A percentile compares a stretch with the other conserved stretches of the same genome.
These are phyloP conservation scores for Terrapene triunguis DNA, from an alignment of 2,113 vertebrate genomes.

Conservation along the genomic window DNA sequence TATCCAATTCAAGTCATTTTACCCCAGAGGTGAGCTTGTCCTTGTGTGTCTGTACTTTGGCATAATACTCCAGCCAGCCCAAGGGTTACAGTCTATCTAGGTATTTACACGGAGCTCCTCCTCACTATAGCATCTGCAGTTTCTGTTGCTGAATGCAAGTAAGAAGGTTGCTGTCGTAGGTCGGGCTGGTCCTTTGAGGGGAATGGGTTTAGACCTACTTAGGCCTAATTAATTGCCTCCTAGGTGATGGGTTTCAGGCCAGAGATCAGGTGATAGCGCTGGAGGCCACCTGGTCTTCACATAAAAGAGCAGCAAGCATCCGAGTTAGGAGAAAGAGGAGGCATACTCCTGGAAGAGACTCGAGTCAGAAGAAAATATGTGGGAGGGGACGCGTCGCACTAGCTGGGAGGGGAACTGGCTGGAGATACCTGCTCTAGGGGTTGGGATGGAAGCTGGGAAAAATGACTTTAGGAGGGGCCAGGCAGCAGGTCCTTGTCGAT, in stretches of 20 bases:
- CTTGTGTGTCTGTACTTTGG: background rate
- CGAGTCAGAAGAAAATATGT: background rate
- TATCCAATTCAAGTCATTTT: background rate
- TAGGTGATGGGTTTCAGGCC: too few relatives aligned
- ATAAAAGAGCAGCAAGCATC: too few relatives aligned
- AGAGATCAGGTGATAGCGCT: too few relatives aligned
- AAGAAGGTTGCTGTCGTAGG: too few relatives aligned
- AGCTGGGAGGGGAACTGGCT: background rate
- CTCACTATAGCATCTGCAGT: background rate
- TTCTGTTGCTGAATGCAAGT: background rate
- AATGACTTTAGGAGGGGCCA: background rate
- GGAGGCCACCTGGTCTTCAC: too few relatives aligned
- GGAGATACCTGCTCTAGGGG: conserved; percentile 27
- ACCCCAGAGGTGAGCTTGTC: background rate
- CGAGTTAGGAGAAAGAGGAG: too few relatives aligned
- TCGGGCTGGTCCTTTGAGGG: too few relatives aligned
- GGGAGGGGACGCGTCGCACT: background rate
- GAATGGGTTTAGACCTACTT: too few relatives aligned
- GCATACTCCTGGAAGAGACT: background rate
- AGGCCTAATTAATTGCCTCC: too few relatives aligned
- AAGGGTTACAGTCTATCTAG: background rate
- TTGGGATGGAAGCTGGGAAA: background rate
- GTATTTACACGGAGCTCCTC: background rate
- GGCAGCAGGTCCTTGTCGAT: background rate
- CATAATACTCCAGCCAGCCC: background rate